Evolutionary conservation across 2,113 vertebrate genomes (phyloP).

Genomic region (Symphodus melops): DNA sequence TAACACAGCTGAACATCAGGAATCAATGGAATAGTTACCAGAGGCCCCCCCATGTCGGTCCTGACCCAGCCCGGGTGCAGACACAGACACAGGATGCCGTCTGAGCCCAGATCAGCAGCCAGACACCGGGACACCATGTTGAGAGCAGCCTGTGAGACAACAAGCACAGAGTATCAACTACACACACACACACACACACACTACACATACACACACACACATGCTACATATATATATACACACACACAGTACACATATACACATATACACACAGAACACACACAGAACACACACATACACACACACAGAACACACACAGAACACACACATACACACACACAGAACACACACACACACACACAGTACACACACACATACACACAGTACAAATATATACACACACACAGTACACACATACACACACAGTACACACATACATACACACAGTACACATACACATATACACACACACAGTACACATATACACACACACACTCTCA

Average conservation of each 20-base stretch:
- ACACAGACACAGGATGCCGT: constrained; percentile 80
- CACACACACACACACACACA: background rate
- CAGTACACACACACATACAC: background rate
- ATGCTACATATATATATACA: too few relatives aligned
- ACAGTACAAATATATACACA: too few relatives aligned
- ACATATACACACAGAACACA: background rate
- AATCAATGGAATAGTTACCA: constrained; percentile 54
- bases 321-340: background rate
- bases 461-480: too few relatives aligned
- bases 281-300: background rate
- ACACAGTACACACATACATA: too few relatives aligned
- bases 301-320: background rate
- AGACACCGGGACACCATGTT: constrained; percentile 84
- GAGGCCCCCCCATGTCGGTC: constrained; percentile 80
- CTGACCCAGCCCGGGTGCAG: constrained; percentile 83
- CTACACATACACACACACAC: background rate
- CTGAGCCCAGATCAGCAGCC: constrained; percentile 72
- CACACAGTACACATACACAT: background rate
- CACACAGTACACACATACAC: background rate
- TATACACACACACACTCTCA: constrained; percentile 27
- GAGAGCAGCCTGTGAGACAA: constrained; percentile 71
- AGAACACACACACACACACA: background rate
- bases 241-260: too few relatives aligned
- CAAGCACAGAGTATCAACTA: background rate
- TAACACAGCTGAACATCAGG: background rate